phyloP scores from a whole-genome alignment of 1,140 invertebrate genomes.

The Nasonia longicornis region DNA sequence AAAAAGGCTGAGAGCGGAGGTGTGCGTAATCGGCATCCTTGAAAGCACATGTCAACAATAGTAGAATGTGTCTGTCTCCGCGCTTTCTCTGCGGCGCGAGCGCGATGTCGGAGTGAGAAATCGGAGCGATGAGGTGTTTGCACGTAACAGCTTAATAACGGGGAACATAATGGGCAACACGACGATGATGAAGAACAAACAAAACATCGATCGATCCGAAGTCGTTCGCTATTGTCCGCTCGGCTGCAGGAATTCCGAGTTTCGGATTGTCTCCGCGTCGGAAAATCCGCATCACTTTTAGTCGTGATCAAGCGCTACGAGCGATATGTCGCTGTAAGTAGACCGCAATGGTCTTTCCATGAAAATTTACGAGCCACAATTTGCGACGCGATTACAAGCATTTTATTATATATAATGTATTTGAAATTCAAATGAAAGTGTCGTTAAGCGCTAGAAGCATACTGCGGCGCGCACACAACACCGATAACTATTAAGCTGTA shows the following conservation, averaged over 20 bases:
- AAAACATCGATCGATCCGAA: neutral
- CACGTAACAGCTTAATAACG: neutral
- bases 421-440: slow-evolving; percentile 40
- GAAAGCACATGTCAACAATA: slow-evolving; percentile 41
- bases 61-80: slow-evolving; percentile 5
- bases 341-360: neutral
- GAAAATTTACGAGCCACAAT: slow-evolving; percentile 24
- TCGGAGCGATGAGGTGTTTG: slow-evolving; percentile 11
- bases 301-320: neutral
- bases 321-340: neutral
- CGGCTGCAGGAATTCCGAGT: neutral
- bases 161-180: neutral
- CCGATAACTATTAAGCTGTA: slow-evolving; percentile 36
- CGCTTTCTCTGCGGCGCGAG: neutral
- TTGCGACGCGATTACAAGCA: slow-evolving; percentile 20
- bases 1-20: neutral
- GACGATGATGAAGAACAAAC: neutral
- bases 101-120: neutral
- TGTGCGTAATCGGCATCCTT: slow-evolving; percentile 33
- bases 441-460: neutral
- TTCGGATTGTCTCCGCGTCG: neutral
- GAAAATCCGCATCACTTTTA: too few relatives aligned
- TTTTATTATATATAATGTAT: slow-evolving; percentile 39
- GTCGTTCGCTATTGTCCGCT: neutral
- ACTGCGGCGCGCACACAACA: neutral